These are phyloP conservation scores for Paedocypris micromegethes DNA, from an alignment of 2,797 vertebrate genomes.

Conservation along the genomic window DNA sequence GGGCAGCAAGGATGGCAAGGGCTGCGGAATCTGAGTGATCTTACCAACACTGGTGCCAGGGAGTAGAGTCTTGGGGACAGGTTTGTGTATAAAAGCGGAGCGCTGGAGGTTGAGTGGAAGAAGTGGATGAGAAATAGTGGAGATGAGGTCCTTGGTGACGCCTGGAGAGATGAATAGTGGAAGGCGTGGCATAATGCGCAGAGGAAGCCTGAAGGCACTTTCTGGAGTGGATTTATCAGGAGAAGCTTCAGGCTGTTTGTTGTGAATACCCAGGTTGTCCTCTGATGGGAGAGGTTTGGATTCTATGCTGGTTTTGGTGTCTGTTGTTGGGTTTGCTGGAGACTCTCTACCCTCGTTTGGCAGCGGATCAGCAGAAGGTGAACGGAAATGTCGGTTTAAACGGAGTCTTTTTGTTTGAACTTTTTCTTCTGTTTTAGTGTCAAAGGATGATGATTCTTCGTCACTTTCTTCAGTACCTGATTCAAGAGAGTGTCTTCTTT, in stretches of 20 bases:
- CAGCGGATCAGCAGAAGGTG: slow-evolving; percentile 64
- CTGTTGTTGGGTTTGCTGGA: slow-evolving; percentile 37
- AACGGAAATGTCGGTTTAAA: slow-evolving; percentile 56
- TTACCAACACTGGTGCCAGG: slow-evolving; percentile 72
- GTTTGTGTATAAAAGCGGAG: slow-evolving; percentile 48
- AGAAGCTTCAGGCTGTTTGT: slow-evolving; percentile 17
- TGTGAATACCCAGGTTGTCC: background rate
- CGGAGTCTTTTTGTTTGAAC: slow-evolving; percentile 21
- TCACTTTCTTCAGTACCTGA: slow-evolving; percentile 32
- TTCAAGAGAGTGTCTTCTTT: slow-evolving; percentile 41
- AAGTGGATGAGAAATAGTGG: slow-evolving; percentile 50
- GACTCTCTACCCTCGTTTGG: slow-evolving; percentile 68
- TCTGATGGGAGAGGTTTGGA: slow-evolving; percentile 19
- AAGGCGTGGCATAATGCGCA: slow-evolving; percentile 61
- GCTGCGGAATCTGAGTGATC: slow-evolving; percentile 56
- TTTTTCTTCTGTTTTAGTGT: background rate
- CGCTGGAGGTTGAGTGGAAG: slow-evolving; percentile 58
- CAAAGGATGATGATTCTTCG: background rate
- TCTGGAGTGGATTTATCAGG: slow-evolving; percentile 55
- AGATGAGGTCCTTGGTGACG: slow-evolving; percentile 51
- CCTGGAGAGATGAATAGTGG: slow-evolving; percentile 64
- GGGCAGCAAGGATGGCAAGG: slow-evolving; percentile 69
- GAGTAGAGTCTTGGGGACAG: slow-evolving; percentile 68
- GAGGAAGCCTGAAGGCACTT: slow-evolving; percentile 71
- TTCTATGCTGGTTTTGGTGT: slow-evolving; percentile 53